Base-by-base conservation (phyloP, 2,888 invertebrate genomes). In the Malacosoma neustria region DNA sequence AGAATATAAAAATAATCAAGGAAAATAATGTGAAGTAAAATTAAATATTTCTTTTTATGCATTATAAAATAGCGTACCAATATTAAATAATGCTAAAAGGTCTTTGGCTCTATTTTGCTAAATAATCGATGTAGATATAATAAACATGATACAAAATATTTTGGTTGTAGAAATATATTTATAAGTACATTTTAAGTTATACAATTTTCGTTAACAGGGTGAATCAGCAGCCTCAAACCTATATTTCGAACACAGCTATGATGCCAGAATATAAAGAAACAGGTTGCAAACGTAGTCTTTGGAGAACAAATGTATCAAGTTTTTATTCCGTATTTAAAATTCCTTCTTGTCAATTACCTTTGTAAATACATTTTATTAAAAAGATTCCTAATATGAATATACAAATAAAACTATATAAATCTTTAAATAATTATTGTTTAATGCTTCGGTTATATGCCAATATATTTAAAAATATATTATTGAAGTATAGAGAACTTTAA, bases 261-360 rank as follows among this genome's bases (percentile, higher is more conserved):
- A 3, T 42, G 2, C 48, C 49, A 2, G 11, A 48, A 1, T 49
- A 57, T 13, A 55, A 47, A 14, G 49, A 52, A 11, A 40, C 44
- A 31, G 38, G 32, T 2, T 33, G 29, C 2, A 70, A 64, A 39
- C 58, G 67, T 1, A 72, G 54, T 34, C 57, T 79, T 0, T 77
- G 79, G 74, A 68, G 67, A 2, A 61, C 61, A 34, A 64, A 80
- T 40, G 64, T 74, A 34, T 72, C 76, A 0, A 50, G 59, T 11
- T 60, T 81, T 0, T 77, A 73, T 39, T 72, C 64, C 2, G 75
- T 69, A 12, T 57, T 53, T 7, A 81, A 79, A 46, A 62, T 80
- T 48, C 65, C 73, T 0, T 73, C 75, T 0, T 64, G 79, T 40
- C 60, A 61, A 38, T 64, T 52, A 11, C 66, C 67, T n/a, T n/a